Percentiles rank a stretch among this genome's conserved stretches.
Evolutionary conservation across 2,888 invertebrate genomes (phyloP).

Genomic region (Andrena minutula): DNA sequence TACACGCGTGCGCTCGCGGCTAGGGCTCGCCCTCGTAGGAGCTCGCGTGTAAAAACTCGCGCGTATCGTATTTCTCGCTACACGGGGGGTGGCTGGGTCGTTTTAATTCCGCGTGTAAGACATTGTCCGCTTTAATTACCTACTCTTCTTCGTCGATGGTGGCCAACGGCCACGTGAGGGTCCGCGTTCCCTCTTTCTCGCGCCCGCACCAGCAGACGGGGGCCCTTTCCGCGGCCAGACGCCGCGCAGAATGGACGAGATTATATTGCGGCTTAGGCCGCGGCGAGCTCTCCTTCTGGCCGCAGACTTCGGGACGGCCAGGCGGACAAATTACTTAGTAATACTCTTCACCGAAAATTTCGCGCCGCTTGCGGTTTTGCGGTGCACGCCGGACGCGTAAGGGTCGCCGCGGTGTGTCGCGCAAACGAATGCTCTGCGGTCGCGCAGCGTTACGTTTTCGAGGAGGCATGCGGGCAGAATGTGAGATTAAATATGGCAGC

Average conservation of each 20-base stretch:
- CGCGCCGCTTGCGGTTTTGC: slow-evolving; percentile 73
- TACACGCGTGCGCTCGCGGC: slow-evolving; percentile 5
- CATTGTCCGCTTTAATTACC: slow-evolving; percentile 75
- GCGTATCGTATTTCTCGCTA: slow-evolving; percentile 66
- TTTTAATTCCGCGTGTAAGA: slow-evolving; percentile 69
- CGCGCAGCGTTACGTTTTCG: slow-evolving; percentile 43
- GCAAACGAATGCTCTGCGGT: slow-evolving; percentile 66
- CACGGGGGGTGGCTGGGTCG: slow-evolving; percentile 48
- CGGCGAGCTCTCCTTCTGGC: slow-evolving; percentile 44
- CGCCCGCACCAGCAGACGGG: background rate
- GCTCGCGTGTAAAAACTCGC: slow-evolving; percentile 43
- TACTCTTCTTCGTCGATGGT: slow-evolving; percentile 67
- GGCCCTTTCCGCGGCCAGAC: slow-evolving; percentile 6
- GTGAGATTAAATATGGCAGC: background rate
- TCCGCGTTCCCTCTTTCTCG: slow-evolving; percentile 10
- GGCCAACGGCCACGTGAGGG: slow-evolving; percentile 53
- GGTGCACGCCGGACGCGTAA: slow-evolving; percentile 52
- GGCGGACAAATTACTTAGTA: slow-evolving; percentile 76
- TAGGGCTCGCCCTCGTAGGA: background rate
- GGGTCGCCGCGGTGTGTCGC: slow-evolving; percentile 56
- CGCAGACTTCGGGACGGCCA: slow-evolving; percentile 45
- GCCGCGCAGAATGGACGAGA: slow-evolving; percentile 51
- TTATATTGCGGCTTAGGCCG: slow-evolving; percentile 64
- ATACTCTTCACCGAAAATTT: slow-evolving; percentile 72
- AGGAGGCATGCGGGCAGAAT: slow-evolving; percentile 12